Evolutionary conservation across 2,797 vertebrate species (phyloP), one percentile per base, ranked within the genome.

Genomic region (Choloepus didactylus): DNA sequence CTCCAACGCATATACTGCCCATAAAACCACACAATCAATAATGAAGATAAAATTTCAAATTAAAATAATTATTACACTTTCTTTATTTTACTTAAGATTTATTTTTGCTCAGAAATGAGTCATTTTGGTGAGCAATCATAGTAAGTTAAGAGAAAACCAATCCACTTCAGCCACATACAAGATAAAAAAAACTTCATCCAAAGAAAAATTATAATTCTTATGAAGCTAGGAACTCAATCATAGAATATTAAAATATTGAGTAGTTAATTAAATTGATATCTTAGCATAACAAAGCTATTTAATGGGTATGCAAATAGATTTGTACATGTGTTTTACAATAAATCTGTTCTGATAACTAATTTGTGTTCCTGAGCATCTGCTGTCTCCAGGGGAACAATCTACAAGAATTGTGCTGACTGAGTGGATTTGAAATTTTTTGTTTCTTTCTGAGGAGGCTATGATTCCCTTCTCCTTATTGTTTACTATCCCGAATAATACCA

Each of bases 291-390:
- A 21, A 64, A 35, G 14, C 46, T 95, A 18, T 67, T 75, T 35
- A 87, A 60, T 75, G 23, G 7, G 29, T 80, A n/a, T 73, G 73
- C 62, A 81, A 77, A 93, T 27, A 41, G 31, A 73, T 2, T 69
- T 15, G 10, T 31, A 27, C 6, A 44, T 54, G 25, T 82, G 10
- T 90, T 89, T 89, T 73, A 56, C 14, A 86, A 46, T 27, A 92
- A 81, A 93, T 89, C 56, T 91, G 21, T 87, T 95, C 83, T 84
- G 56, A 89, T 75, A 87, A 86, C 19, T 49, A 70, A 54, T 98
- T 95, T 98, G 89, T 93, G 81, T 97, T 97, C 82, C 96, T 98
- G 94, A 98, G 96, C 95, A 98, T 96, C 96, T 97, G 73, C 84
- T 97, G 96, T 97, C 96, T 97, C 94, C 91, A 97, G 97, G 89